Conservation (phyloP, 2,888 invertebrate genomes). For the Embidobia sp. region DNA sequence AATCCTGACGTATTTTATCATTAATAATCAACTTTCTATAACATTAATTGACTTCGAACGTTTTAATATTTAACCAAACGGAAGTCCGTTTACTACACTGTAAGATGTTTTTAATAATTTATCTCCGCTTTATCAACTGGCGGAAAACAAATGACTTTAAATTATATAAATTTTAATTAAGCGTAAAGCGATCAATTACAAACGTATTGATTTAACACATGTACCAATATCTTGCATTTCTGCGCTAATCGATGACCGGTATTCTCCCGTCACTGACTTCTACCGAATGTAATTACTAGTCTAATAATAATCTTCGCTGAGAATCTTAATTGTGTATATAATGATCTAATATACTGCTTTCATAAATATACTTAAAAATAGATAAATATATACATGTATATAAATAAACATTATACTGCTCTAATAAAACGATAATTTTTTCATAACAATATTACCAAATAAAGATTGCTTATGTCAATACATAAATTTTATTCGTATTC, state of each 20-base stretch:
- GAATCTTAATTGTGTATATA: conserved; percentile 30
- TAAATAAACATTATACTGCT: no score
- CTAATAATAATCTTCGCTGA: conserved; percentile 47
- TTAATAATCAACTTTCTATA: no score
- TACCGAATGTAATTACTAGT: conserved; percentile 41
- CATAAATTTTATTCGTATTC: no score
- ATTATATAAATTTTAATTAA: conserved; percentile 38
- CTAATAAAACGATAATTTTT: no score
- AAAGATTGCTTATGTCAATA: no score
- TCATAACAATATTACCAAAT: no score
- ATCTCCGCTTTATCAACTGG: conserved; percentile 17
- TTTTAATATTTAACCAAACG: not conserved
- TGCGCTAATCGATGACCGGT: conserved; percentile 44
- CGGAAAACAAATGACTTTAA: conserved; percentile 4
- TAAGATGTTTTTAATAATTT: conserved; percentile 3
- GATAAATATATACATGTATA: no score
- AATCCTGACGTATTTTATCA: no score
- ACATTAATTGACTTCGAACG: not conserved
- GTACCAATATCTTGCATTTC: conserved; percentile 32
- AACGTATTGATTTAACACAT: conserved; percentile 27
- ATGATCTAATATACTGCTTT: no score
- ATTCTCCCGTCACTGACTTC: conserved; percentile 30
- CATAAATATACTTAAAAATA: no score
- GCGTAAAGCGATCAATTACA: not conserved
- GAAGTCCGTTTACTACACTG: conserved; percentile 11